These are phyloP conservation scores for Hypomecis punctinalis DNA, from an alignment of 2,888 invertebrate species.

Conservation along the genomic window DNA sequence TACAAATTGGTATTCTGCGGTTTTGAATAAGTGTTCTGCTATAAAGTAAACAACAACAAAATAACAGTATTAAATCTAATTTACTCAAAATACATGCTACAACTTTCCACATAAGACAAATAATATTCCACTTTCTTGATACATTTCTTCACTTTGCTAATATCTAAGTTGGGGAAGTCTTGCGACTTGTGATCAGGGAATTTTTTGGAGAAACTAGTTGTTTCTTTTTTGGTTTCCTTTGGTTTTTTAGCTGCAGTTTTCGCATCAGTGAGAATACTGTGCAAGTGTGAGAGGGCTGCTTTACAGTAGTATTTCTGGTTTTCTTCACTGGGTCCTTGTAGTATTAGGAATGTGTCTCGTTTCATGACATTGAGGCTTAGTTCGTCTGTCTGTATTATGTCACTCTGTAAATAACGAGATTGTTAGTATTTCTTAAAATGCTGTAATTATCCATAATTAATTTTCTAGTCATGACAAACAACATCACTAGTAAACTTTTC, in stretches of 20 bases:
- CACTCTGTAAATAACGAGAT: slow-evolving; percentile 74
- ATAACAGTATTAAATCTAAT: slow-evolving; percentile 13
- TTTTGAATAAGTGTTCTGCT: no score
- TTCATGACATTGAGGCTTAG: slow-evolving; percentile 85
- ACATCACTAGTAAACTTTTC: no score
- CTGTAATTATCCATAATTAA: no score
- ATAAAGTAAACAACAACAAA: neutral
- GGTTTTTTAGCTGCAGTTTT: slow-evolving; percentile 52
- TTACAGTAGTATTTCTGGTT: slow-evolving; percentile 85
- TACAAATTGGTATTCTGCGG: no score
- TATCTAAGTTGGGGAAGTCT: slow-evolving; percentile 78
- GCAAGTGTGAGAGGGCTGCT: slow-evolving; percentile 88
- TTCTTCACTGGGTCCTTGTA: slow-evolving; percentile 85
- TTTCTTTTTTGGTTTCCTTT: slow-evolving; percentile 29
- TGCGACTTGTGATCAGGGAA: slow-evolving; percentile 83
- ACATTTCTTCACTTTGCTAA: slow-evolving; percentile 81
- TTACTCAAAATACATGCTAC: slow-evolving; percentile 61
- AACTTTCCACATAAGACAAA: slow-evolving; percentile 86
- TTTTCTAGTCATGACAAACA: no score
- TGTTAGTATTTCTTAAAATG: no score
- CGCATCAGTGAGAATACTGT: slow-evolving; percentile 80
- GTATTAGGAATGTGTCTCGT: slow-evolving; percentile 85
- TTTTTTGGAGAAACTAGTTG: slow-evolving; percentile 80
- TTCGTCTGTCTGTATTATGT: slow-evolving; percentile 82
- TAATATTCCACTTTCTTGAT: slow-evolving; percentile 90